phyloP scores from a whole-genome alignment of 2,888 invertebrate species.

The Trissoscelio sp. region DNA sequence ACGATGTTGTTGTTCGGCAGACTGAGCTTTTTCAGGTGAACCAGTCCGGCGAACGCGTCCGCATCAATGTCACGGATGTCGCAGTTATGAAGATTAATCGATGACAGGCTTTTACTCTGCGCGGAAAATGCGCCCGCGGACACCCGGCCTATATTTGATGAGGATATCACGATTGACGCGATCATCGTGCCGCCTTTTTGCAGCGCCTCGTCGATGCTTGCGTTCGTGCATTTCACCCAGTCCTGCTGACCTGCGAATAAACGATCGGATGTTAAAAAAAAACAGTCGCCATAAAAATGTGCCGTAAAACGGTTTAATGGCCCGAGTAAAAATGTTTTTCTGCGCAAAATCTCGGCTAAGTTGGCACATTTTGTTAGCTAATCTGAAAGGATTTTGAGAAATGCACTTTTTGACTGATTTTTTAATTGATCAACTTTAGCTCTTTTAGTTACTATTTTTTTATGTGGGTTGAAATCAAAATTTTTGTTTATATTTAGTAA shows the following conservation, averaged over 20 bases:
- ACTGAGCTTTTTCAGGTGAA: conserved; percentile 73
- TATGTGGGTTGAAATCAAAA: too few relatives aligned
- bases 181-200: conserved; percentile 60
- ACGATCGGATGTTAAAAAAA: not conserved
- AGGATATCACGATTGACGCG: conserved; percentile 71
- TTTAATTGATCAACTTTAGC: too few relatives aligned
- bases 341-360: too few relatives aligned
- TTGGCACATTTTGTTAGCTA: too few relatives aligned
- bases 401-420: too few relatives aligned
- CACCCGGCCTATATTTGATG: conserved; percentile 72
- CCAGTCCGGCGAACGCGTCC: conserved; percentile 72
- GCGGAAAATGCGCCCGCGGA: conserved; percentile 70
- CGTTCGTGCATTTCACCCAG: conserved; percentile 74
- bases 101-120: conserved; percentile 67
- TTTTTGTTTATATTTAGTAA: too few relatives aligned
- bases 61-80: conserved; percentile 69
- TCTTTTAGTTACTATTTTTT: too few relatives aligned
- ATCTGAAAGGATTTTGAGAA: too few relatives aligned
- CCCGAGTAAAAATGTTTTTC: too few relatives aligned
- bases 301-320: too few relatives aligned
- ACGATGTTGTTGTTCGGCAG: conserved; percentile 75
- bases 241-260: conserved; percentile 65
- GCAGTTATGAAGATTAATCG: conserved; percentile 75
- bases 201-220: conserved; percentile 66
- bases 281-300: too few relatives aligned